These are phyloP conservation scores for Acyrthosiphon pisum DNA, from an alignment of 1,140 invertebrate species.

Conservation along the genomic window DNA sequence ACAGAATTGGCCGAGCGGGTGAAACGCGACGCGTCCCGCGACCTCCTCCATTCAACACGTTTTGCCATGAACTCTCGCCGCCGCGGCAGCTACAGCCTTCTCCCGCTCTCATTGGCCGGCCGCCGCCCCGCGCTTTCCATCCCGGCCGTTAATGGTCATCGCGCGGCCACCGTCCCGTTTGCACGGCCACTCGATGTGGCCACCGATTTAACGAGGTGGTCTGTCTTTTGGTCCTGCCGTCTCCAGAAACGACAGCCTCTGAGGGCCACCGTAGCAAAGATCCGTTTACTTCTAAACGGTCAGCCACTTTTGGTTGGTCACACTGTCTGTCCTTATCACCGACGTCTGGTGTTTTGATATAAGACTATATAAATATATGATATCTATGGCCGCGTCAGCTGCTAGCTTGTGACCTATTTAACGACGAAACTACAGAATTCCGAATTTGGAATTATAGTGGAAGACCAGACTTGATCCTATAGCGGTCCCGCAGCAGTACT, in stretches of 20 bases:
- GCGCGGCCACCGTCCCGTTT: not conserved
- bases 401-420: not conserved
- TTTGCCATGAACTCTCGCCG: constrained; percentile 11
- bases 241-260: not conserved
- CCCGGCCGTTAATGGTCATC: not conserved
- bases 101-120: not conserved
- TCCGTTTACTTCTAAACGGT: not conserved
- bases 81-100: too few relatives aligned
- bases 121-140: not conserved
- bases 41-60: not conserved
- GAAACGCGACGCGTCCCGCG: not conserved
- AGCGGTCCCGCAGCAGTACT: too few relatives aligned
- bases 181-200: not conserved
- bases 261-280: not conserved
- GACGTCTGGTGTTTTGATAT: not conserved
- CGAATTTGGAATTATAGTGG: not conserved
- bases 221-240: not conserved
- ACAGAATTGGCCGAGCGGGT: not conserved
- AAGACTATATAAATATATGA: too few relatives aligned
- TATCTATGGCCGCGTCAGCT: not conserved
- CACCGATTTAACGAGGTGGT: not conserved
- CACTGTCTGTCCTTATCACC: not conserved
- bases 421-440: not conserved
- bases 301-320: not conserved
- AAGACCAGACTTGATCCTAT: not conserved